These are phyloP conservation scores for Eledone cirrhosa DNA, from an alignment of 2,888 invertebrate species.

Conservation along the genomic window DNA sequence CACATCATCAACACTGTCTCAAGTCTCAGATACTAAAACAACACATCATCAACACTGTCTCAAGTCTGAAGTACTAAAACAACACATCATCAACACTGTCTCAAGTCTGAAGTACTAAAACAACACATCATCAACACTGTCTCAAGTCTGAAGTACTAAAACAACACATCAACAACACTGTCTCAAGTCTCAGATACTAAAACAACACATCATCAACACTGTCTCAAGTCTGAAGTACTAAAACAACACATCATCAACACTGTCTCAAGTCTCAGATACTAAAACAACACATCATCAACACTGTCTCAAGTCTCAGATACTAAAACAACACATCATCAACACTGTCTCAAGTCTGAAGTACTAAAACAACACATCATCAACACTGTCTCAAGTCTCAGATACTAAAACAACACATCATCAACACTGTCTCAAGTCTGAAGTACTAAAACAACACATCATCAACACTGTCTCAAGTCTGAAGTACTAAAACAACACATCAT, in stretches of 20 bases:
- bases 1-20: slow-evolving; percentile 82
- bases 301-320: slow-evolving; percentile 69
- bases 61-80: not conserved
- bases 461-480: slow-evolving; percentile 72
- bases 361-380: slow-evolving; percentile 74
- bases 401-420: slow-evolving; percentile 73
- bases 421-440: slow-evolving; percentile 72
- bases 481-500: slow-evolving; percentile 70
- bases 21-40: not conserved
- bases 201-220: slow-evolving; percentile 76
- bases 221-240: slow-evolving; percentile 69
- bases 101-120: not conserved
- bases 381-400: slow-evolving; percentile 71
- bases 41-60: slow-evolving; percentile 82
- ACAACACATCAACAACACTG: slow-evolving; percentile 76
- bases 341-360: slow-evolving; percentile 69
- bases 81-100: slow-evolving; percentile 82
- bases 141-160: slow-evolving; percentile 61
- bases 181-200: slow-evolving; percentile 68
- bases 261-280: slow-evolving; percentile 69
- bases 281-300: slow-evolving; percentile 76
- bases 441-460: slow-evolving; percentile 73
- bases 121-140: slow-evolving; percentile 79
- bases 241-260: slow-evolving; percentile 76
- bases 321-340: slow-evolving; percentile 76